Conservation (phyloP, 23 tunicate species). For the Ciona savignyi region DNA sequence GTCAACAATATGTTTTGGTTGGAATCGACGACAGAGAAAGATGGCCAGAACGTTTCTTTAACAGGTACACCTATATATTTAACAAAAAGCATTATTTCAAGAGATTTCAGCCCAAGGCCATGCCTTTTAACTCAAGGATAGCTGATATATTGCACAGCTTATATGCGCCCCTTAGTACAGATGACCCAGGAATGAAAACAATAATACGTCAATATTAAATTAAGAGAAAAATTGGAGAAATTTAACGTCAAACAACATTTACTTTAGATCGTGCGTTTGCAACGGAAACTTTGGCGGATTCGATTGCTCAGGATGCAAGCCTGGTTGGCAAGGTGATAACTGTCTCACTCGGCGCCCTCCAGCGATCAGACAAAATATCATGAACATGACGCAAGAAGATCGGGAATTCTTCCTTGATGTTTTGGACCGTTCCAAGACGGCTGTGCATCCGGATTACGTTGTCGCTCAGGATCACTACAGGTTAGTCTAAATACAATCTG, state of each 20-base stretch:
- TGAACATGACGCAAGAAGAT: constrained; percentile 44
- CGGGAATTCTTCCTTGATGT: constrained; percentile 40
- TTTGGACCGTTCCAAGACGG: constrained; percentile 63
- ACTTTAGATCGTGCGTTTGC: constrained; percentile 65
- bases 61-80: constrained; percentile 17
- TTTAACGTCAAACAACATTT: too few species aligned
- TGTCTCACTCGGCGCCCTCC: constrained; percentile 38
- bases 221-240: too few species aligned
- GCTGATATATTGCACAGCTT: not conserved
- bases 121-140: not conserved
- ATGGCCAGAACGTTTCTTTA: constrained; percentile 87
- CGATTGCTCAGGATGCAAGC: constrained; percentile 77
- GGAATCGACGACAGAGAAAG: constrained; percentile 85
- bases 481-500: too few species aligned
- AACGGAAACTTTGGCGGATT: constrained; percentile 71
- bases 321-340: constrained; percentile 72
- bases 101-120: too few species aligned
- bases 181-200: too few species aligned
- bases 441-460: constrained; percentile 88
- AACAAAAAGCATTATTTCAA: too few species aligned
- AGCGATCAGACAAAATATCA: constrained; percentile 42
- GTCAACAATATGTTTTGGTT: constrained; percentile 62
- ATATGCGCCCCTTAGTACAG: too few species aligned
- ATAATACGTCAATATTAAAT: too few species aligned
- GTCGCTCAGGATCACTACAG: constrained; percentile 86